A percentile compares a stretch with the other conserved stretches of the same genome.
These are phyloP conservation scores for Condylura cristata DNA, from an alignment of 2,113 vertebrate genomes.

Conservation along the genomic window DNA sequence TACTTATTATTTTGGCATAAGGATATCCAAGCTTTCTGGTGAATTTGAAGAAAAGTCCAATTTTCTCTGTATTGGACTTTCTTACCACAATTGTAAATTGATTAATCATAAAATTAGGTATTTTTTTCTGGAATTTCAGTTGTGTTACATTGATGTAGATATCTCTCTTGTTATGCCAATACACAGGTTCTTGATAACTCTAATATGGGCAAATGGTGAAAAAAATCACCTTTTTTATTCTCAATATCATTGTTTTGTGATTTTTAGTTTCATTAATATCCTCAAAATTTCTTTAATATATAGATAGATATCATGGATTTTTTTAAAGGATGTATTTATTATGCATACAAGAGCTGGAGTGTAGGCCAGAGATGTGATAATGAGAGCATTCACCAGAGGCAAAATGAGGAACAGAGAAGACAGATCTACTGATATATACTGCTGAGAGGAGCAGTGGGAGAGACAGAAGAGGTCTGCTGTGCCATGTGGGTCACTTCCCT, in stretches of 20 bases:
- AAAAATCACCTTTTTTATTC: background rate
- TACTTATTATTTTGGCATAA: background rate
- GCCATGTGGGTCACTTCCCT: too few relatives aligned
- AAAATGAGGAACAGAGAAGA: too few relatives aligned
- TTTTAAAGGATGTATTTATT: too few relatives aligned
- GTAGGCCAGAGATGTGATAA: too few relatives aligned
- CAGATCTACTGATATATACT: too few relatives aligned
- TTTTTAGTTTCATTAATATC: background rate
- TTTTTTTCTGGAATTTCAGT: background rate
- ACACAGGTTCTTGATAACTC: background rate
- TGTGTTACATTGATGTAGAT: background rate
- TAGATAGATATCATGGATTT: background rate
- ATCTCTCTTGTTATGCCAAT: background rate
- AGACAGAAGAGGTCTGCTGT: too few relatives aligned
- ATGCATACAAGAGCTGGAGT: too few relatives aligned
- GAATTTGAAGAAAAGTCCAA: background rate
- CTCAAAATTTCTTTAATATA: background rate
- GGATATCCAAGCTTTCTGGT: background rate
- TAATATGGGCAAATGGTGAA: background rate
- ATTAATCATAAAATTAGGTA: background rate
- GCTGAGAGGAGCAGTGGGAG: too few relatives aligned
- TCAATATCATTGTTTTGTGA: background rate
- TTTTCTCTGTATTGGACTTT: background rate
- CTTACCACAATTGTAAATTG: background rate
- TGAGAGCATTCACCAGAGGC: too few relatives aligned